Evolutionary conservation across 2,888 invertebrate species (phyloP).

Genomic region (Pecten maximus): DNA sequence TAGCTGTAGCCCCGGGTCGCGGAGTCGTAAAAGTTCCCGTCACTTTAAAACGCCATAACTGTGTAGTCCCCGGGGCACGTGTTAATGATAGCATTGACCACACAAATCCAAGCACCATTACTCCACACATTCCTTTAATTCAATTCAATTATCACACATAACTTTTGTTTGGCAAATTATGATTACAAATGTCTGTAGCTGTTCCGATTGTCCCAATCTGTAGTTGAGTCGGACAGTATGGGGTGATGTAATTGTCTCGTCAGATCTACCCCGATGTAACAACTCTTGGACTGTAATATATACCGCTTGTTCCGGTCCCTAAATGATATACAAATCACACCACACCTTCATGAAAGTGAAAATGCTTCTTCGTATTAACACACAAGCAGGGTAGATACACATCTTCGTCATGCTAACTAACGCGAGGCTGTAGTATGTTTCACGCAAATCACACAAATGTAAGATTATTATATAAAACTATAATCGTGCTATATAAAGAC

Average conservation of each 20-base stretch:
- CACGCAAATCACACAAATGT: no score
- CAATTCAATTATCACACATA: conserved; percentile 30
- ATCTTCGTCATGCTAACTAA: no score
- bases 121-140: not conserved
- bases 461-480: no score
- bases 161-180: conserved; percentile 30
- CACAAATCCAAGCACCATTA: not conserved
- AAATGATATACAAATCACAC: not conserved
- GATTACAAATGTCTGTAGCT: not conserved
- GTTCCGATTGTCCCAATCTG: not conserved
- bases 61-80: not conserved
- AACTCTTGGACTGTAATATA: not conserved
- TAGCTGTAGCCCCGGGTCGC: conserved; percentile 21
- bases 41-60: conserved; percentile 25
- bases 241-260: not conserved
- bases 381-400: no score
- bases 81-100: not conserved
- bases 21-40: conserved; percentile 19
- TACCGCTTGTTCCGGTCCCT: not conserved
- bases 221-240: not conserved
- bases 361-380: no score
- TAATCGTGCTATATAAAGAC: no score
- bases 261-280: not conserved
- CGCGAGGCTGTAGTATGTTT: no score
- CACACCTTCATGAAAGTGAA: no score